phyloP scores from a whole-genome alignment of 2,888 invertebrate species.

The Penaeus monodon region DNA sequence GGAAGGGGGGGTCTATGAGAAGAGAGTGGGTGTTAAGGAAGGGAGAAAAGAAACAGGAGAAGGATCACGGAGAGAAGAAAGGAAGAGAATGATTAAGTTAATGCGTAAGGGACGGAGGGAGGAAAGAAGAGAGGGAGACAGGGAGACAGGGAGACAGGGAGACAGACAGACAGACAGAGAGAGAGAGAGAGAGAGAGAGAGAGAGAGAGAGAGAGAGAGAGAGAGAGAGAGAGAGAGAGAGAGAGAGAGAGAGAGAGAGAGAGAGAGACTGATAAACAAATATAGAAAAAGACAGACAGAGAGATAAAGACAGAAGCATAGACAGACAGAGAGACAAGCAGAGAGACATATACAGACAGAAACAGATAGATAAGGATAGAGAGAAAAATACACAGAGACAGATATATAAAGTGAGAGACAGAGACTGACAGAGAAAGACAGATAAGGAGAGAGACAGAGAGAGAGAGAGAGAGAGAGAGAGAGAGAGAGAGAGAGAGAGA shows the following conservation, averaged over 20 bases:
- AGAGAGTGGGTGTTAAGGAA: neutral
- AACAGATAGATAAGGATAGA: too few species aligned
- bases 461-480: neutral
- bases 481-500: too few species aligned
- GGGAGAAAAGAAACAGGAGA: neutral
- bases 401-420: neutral
- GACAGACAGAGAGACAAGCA: too few species aligned
- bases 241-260: too few species aligned
- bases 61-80: neutral
- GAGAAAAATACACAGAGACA: too few species aligned
- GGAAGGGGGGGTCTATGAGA: neutral
- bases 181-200: neutral
- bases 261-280: too few species aligned
- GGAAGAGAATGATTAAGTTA: constrained; percentile 2
- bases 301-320: too few species aligned
- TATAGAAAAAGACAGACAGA: too few species aligned
- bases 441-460: constrained; percentile 15
- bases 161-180: constrained; percentile 16
- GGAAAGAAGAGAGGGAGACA: neutral
- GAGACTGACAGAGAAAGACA: too few species aligned
- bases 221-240: too few species aligned
- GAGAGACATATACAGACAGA: too few species aligned
- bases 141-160: neutral
- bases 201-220: too few species aligned
- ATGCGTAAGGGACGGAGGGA: neutral